Evolutionary conservation across 2,888 invertebrate species (phyloP), one percentile per base, ranked within the genome.

Genomic region (Cheilosia soror): DNA sequence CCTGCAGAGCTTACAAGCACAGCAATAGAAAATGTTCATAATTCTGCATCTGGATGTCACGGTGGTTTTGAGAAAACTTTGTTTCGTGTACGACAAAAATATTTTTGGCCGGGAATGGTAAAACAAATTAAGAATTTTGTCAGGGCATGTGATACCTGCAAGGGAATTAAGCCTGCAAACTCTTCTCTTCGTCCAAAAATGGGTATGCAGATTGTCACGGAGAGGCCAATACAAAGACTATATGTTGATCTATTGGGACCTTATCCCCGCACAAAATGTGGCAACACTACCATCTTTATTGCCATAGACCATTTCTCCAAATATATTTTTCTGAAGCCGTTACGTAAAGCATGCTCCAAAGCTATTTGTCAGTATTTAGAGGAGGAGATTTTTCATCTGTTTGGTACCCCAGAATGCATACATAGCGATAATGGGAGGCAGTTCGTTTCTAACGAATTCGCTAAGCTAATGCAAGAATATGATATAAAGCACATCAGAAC

Each of bases 71-170:
- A 29, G n/a, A 11, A 31, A 42, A 42, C 40, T 9, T 87, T 57
- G 55, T 87, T 69, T 37, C 87, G 87, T 77, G 83, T 87, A 25
- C 25, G 44, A 20, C n/a, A 20, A n/a, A 20, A 47, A 20, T 15
- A n/a, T 20, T n/a, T 47, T 20, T 20, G 20, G 20, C 20, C 20
- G 20, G 20, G 20, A 20, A 20, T 20, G 2, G 47, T 7, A 5
- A 47, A 13, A 20, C n/a, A 20, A 40, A 40, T 40, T 3, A 40
- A 40, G 40, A 7, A 2, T 0, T 40, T 9, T 9, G 11, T 40
- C 9, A 9, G 3, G 9, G 7, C 9, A 11, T 40, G 40, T 9
- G 40, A 40, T 40, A 9, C 9, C 7, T 40, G 40, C 40, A 40
- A 13, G 7, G n/a, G 47, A 1, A 47, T 13, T 9, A 27, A 51